phyloP scores from a whole-genome alignment of 2,113 vertebrate genomes.

The Platycercus adscitus region DNA sequence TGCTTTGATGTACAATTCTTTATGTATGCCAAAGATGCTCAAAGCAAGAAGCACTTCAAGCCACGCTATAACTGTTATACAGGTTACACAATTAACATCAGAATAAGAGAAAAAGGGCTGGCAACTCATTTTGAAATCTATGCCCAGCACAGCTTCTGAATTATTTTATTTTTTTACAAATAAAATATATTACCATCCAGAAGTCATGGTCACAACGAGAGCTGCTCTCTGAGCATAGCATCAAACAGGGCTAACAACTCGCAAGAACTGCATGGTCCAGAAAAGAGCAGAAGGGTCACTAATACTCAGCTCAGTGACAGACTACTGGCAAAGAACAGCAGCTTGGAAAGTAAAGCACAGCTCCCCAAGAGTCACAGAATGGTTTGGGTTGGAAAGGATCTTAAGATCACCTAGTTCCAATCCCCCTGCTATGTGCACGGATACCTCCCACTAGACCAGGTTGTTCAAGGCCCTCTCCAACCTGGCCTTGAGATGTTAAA shows the following conservation, averaged over 20 bases:
- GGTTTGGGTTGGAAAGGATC: neutral
- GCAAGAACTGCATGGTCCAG: neutral
- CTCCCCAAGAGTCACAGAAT: neutral
- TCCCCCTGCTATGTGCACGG: neutral
- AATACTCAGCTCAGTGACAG: rapidly evolving
- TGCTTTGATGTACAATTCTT: neutral
- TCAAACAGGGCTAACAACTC: neutral
- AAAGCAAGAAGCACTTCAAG: neutral
- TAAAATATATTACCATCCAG: neutral
- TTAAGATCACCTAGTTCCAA: neutral
- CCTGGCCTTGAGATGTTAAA: neutral
- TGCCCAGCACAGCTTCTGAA: neutral
- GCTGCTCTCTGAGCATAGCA: neutral
- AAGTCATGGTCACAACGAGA: neutral
- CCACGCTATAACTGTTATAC: neutral
- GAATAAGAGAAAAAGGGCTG: neutral
- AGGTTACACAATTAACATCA: neutral
- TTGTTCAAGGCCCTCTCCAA: neutral
- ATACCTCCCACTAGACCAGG: neutral
- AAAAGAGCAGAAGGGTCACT: neutral
- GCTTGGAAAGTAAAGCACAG: neutral
- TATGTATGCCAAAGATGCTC: neutral
- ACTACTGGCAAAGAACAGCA: neutral
- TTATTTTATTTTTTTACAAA: neutral
- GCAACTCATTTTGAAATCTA: neutral